Evolutionary conservation across 1,140 invertebrate genomes (phyloP), one percentile per base, ranked within the genome.

Genomic region (Artemia franciscana): DNA sequence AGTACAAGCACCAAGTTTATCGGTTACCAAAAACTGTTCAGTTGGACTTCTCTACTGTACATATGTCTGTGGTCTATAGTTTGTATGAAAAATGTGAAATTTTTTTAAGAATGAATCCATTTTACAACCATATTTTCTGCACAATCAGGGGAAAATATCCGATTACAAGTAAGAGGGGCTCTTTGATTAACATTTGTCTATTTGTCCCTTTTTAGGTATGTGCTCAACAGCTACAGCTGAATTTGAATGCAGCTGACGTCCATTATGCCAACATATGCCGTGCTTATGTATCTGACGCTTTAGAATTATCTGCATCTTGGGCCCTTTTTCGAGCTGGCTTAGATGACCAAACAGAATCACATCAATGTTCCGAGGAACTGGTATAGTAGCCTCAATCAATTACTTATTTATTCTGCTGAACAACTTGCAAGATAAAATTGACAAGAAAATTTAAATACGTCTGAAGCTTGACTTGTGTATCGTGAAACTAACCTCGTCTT

Each of bases 241-340:
- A 18, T 18, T 15, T 18, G 39, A 15, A 12, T 18, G 39, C 39
- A 51, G 82, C 85, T 0, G 85, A 86, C 68, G 77, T 79, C 57
- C 90, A 95, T 76, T 95, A 92, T 75, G 82, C 82, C 69, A 88
- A 89, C 59, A 89, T 95, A 51, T 90, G 91, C 71, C 78, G 88
- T 61, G 90, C 89, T 24, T 78, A 94, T 65, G 86, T 93, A 23
- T 82, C 87, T 2, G 91, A 97, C 75, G 85, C 87, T 15, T 74
- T 89, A 25, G 91, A 95, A 73, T 78, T 97, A 60, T 80, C 86
- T 15, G 82, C 85, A 24, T 95, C 95, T 78, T 76, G 96, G 60
- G 82, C 88, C 68, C 39, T 51, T 51, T 51, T 18, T 18, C 12
- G 21, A 18, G 39, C 21, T 18, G 39, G 21, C 12, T 12, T 15